Evolutionary conservation across 2,888 invertebrate genomes (phyloP).

Genomic region (Phortica magna): DNA sequence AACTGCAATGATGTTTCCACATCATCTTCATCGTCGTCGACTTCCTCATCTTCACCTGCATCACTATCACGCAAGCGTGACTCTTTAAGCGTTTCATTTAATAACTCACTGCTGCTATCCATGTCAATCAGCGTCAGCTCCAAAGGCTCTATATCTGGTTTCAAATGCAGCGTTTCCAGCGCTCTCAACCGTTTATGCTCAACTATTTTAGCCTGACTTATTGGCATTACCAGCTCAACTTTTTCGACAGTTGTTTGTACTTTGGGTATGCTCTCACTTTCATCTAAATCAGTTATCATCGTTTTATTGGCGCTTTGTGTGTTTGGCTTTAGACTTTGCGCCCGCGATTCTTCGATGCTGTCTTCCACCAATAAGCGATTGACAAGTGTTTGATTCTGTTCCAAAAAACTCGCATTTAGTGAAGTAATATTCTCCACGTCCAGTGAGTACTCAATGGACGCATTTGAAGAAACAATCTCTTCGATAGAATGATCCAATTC

Average conservation of each 20-base stretch:
- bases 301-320: slow-evolving; percentile 39
- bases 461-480: slow-evolving; percentile 73
- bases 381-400: slow-evolving; percentile 60
- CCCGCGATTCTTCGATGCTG: neutral
- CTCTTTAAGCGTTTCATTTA: neutral
- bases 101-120: slow-evolving; percentile 14
- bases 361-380: slow-evolving; percentile 53
- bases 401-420: slow-evolving; percentile 56
- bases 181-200: slow-evolving; percentile 51
- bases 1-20: slow-evolving; percentile 69
- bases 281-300: slow-evolving; percentile 65
- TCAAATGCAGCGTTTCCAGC: slow-evolving; percentile 50
- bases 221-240: slow-evolving; percentile 30
- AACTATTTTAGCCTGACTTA: slow-evolving; percentile 49
- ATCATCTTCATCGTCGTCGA: slow-evolving; percentile 59
- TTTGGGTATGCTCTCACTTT: slow-evolving; percentile 34
- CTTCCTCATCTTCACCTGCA: slow-evolving; percentile 1
- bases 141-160: slow-evolving; percentile 50
- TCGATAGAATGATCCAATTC: slow-evolving; percentile 76
- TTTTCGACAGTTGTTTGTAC: slow-evolving; percentile 30
- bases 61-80: slow-evolving; percentile 15
- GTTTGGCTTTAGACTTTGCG: neutral
- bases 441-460: slow-evolving; percentile 73
- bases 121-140: slow-evolving; percentile 48
- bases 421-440: slow-evolving; percentile 65